phyloP scores from a whole-genome alignment of 35 echinoderm and acorn worm genomes.

The Eucidaris tribuloides region DNA sequence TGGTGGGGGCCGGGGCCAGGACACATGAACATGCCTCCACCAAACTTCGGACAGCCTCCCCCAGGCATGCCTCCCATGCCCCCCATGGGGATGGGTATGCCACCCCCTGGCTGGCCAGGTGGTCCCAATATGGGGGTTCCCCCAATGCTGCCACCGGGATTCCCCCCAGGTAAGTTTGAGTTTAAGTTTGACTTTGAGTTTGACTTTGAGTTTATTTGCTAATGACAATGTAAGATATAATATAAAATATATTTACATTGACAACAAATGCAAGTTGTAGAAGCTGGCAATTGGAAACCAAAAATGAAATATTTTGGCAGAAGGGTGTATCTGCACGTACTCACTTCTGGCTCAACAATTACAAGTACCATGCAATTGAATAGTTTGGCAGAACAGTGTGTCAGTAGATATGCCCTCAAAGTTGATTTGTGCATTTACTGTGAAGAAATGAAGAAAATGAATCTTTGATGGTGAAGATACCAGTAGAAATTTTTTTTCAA shows the following conservation, averaged over 20 bases:
- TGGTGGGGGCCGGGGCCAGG: not conserved
- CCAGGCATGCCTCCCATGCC: constrained; percentile 67
- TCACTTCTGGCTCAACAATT: too few species aligned
- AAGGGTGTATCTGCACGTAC: not conserved
- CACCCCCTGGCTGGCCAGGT: constrained; percentile 1
- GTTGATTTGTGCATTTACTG: too few species aligned
- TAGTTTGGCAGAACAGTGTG: too few species aligned
- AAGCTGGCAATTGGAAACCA: too few species aligned
- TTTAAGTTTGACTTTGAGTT: not conserved
- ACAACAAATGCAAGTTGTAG: too few species aligned
- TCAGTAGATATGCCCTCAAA: too few species aligned
- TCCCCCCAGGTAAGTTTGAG: not conserved
- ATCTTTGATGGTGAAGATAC: too few species aligned
- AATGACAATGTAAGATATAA: not conserved
- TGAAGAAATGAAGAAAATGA: too few species aligned
- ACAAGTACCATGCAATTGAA: too few species aligned
- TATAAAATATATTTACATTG: too few species aligned
- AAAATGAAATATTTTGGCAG: not conserved
- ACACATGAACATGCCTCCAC: constrained; percentile 80
- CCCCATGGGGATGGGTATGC: constrained; percentile 68
- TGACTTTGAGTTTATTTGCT: too few species aligned
- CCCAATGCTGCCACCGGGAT: constrained; percentile 39
- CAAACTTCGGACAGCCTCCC: constrained; percentile 72
- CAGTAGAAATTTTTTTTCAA: too few species aligned
- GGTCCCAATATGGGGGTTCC: constrained; percentile 23